phyloP scores from a whole-genome alignment of 2,113 vertebrate genomes.

The Phrynosoma platyrhinos region DNA sequence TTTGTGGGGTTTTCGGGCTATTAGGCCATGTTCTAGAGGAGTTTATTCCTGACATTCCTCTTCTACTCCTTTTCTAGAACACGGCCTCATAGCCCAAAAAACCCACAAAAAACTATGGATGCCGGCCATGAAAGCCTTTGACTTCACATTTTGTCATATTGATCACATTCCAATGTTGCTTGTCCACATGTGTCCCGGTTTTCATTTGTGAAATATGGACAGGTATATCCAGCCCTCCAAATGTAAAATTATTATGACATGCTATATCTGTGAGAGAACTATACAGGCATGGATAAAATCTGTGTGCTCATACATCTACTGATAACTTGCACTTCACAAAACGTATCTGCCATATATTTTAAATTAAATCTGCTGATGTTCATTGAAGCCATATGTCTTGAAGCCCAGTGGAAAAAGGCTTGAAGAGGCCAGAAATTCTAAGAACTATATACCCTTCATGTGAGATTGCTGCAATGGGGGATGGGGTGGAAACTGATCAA shows the following conservation, averaged over 20 bases:
- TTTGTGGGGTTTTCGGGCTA: no score
- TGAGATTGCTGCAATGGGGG: background rate
- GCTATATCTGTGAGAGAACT: background rate
- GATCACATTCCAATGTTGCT: no score
- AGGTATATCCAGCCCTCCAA: no score
- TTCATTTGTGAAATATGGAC: no score
- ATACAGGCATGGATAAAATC: background rate
- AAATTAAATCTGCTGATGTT: constrained; percentile 5
- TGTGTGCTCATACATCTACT: background rate
- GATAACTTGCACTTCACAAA: constrained; percentile 30
- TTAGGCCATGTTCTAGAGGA: no score
- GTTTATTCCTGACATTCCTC: no score
- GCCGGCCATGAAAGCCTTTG: no score
- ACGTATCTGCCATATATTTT: background rate
- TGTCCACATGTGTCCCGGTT: no score
- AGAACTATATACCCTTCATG: background rate
- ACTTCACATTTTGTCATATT: background rate
- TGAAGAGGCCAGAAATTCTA: background rate
- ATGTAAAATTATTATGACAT: no score
- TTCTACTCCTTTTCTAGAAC: no score
- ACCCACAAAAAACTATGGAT: no score
- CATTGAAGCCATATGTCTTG: constrained; percentile 25
- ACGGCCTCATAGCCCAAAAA: no score
- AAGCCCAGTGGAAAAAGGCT: constrained; percentile 21
- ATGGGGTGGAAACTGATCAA: background rate